Base-by-base conservation (phyloP, 2,797 vertebrate species). In the Pterois miles region DNA sequence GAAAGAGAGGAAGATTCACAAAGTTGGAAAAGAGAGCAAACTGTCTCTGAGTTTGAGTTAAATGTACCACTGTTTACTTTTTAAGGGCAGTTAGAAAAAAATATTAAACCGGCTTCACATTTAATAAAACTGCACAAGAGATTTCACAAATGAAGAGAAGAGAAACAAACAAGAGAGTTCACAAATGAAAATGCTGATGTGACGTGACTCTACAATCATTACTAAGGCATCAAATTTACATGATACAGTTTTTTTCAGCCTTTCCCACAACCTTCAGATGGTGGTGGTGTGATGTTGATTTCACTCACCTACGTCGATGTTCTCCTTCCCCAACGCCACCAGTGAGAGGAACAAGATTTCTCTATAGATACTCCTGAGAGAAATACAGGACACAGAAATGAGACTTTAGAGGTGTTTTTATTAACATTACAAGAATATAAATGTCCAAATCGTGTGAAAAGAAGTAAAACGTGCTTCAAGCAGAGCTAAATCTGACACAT, bases 321-420 rank as follows among this genome's bases (percentile, higher is more conserved):
- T 98, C 81, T 99, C 97, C 91, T 95, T 96, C 81, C 98, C 98
- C 93, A 99, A 95, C 56, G 98, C 96, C 77, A 98, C 97, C 83
- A 98, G 89, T 7, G 98, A 97, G 36, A 98, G 95, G 89, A 98
- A 99, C 74, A 99, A 93, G 71, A 98, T 97, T 92, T 99, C 97
- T 92, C 97, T 96, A 69, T 99, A 99, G 90, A 98, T 94, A 86
- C 97, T 98, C 96, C 98, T 99, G 86, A 1, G 66, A 81, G 16
- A 75, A 46, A 77, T 4, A 76, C 5, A 82, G 6, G 62, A 1
- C 34, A 56, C 2, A 58, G 2, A 68, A n/a, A 65, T 16, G 1
- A 62, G 22, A 25, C 12, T 43, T 23, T 8, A 73, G 29, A 66
- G 12, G 18, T 2, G 8, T 53, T 50, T 66, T 50, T 50, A 40